phyloP scores from a whole-genome alignment of 2,113 vertebrate genomes.

The Larimichthys polyactis region DNA sequence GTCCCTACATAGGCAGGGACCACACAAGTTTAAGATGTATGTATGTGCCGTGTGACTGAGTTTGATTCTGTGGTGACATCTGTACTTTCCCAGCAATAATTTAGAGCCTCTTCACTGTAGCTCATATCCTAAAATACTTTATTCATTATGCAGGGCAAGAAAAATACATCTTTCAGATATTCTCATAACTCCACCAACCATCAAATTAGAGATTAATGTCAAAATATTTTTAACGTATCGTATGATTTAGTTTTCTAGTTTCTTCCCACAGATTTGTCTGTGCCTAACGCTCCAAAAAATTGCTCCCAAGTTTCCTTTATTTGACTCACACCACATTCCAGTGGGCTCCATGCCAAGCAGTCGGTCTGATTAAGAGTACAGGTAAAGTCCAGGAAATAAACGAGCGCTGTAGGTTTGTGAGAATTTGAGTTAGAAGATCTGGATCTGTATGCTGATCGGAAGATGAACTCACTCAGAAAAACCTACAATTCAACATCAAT shows the following conservation, averaged over 20 bases:
- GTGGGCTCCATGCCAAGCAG: neutral
- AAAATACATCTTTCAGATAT: conserved; percentile 22
- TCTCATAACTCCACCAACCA: conserved; percentile 3
- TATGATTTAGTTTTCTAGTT: conserved; percentile 35
- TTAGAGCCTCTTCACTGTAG: conserved; percentile 19
- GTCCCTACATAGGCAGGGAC: neutral
- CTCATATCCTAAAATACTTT: conserved; percentile 41
- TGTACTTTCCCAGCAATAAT: conserved; percentile 19
- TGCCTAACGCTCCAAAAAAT: neutral
- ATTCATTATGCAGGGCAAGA: conserved; percentile 22
- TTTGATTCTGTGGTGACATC: conserved; percentile 22
- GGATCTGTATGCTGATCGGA: neutral
- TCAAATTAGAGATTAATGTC: conserved; percentile 25
- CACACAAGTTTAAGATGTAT: neutral
- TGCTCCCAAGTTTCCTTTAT: conserved; percentile 39
- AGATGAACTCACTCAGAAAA: conserved; percentile 8
- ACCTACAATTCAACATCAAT: conserved; percentile 25
- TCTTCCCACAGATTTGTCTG: conserved; percentile 19
- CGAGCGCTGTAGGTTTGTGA: conserved; percentile 13
- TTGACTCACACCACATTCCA: conserved; percentile 33
- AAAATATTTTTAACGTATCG: conserved; percentile 16
- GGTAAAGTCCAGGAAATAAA: conserved; percentile 45
- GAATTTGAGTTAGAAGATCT: conserved; percentile 18
- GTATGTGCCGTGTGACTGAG: conserved; percentile 15
- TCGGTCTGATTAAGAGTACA: conserved; percentile 33